These are phyloP conservation scores for Atrina japonica DNA, from an alignment of 2,888 invertebrate species.

Conservation along the genomic window DNA sequence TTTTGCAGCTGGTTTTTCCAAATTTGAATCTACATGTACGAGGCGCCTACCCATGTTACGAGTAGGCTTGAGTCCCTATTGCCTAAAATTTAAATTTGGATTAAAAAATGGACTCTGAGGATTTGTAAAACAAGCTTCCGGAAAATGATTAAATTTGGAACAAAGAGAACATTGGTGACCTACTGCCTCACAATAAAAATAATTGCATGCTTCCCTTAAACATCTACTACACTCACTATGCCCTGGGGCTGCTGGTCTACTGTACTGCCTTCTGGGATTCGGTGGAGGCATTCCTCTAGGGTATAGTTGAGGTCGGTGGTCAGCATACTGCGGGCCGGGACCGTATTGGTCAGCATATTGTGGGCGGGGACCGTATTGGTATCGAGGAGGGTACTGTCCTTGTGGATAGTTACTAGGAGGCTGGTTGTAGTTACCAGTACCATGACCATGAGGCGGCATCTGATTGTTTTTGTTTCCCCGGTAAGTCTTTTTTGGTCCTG, in stretches of 20 bases:
- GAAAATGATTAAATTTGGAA: slow-evolving; percentile 3
- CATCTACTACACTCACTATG: slow-evolving; percentile 5
- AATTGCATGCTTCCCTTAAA: neutral
- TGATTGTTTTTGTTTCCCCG: neutral
- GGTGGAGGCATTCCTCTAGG: no score
- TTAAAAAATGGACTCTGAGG: slow-evolving; percentile 8
- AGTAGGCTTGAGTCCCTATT: slow-evolving; percentile 10
- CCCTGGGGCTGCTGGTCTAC: slow-evolving; percentile 7
- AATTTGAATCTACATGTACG: neutral
- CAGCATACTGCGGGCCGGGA: no score
- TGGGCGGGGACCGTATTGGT: no score
- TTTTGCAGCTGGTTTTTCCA: neutral
- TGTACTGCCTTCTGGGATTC: no score
- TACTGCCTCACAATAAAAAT: neutral
- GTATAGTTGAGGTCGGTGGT: no score
- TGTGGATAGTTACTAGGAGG: no score
- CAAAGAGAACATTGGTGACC: neutral
- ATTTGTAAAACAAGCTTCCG: slow-evolving; percentile 6
- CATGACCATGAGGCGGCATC: no score
- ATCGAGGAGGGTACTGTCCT: no score
- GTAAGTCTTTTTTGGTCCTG: neutral
- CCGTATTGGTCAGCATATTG: no score
- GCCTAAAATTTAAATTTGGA: neutral
- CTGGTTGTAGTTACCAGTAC: no score
- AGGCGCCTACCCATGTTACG: slow-evolving; percentile 2